Evolutionary conservation across 2,888 invertebrate species (phyloP).

Genomic region (Caenorhabditis doughertyi): DNA sequence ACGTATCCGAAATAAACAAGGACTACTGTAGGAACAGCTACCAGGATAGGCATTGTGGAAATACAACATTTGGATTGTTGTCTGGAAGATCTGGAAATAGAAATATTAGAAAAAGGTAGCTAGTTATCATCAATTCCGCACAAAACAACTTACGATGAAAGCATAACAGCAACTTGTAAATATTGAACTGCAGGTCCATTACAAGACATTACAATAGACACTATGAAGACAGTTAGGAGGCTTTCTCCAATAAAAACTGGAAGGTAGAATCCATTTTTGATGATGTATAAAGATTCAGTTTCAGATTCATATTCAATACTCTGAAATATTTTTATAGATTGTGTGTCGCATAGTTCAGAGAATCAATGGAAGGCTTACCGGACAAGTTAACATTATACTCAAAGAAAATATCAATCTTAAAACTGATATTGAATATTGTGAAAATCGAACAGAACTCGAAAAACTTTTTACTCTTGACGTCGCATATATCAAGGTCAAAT

Average conservation of each 20-base stretch:
- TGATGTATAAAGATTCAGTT: conserved; percentile 42
- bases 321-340: conserved; percentile 33
- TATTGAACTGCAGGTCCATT: conserved; percentile 40
- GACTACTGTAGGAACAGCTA: conserved; percentile 4
- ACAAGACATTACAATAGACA: conserved; percentile 40
- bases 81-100: conserved; percentile 13
- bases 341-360: conserved; percentile 28
- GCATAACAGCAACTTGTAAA: conserved; percentile 34
- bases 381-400: conserved; percentile 35
- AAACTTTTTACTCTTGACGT: conserved; percentile 39
- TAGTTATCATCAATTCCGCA: too few species aligned
- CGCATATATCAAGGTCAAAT: conserved; percentile 28
- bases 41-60: conserved; percentile 7
- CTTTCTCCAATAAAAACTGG: conserved; percentile 16
- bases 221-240: conserved; percentile 31
- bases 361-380: conserved; percentile 38
- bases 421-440: conserved; percentile 25
- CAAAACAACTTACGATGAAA: conserved; percentile 36
- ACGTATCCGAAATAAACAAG: conserved; percentile 40
- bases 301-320: conserved; percentile 29
- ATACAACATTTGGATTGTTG: conserved; percentile 20
- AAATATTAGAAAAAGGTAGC: too few species aligned
- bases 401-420: conserved; percentile 34
- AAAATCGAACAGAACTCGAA: conserved; percentile 33
- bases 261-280: conserved; percentile 44